A percentile compares a stretch with the other conserved stretches of the same genome.
Conservation (phyloP, 2,113 vertebrate genomes). For the Sebastes schlegelii region DNA sequence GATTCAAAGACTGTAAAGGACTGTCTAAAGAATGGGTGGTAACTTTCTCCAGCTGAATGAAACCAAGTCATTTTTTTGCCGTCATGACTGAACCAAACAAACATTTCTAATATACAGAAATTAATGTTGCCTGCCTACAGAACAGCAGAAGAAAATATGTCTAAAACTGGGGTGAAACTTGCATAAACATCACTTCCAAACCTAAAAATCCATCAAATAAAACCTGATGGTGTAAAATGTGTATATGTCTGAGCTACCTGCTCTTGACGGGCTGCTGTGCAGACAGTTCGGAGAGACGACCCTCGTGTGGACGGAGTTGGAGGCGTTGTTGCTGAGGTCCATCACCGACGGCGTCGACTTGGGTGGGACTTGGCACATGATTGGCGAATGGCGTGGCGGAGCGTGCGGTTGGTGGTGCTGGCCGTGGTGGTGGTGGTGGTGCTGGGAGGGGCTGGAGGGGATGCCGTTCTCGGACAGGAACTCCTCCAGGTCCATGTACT, state of each 20-base stretch:
- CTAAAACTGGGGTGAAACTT: neutral
- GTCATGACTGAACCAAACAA: neutral
- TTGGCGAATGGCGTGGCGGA: conserved; percentile 63
- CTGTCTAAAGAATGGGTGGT: neutral
- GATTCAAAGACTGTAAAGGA: neutral
- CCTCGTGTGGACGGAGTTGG: conserved; percentile 86
- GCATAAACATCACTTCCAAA: neutral
- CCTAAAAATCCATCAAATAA: neutral
- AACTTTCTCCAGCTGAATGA: neutral
- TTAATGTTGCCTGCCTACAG: neutral
- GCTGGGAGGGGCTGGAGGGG: conserved; percentile 92
- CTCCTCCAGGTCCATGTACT: conserved; percentile 99
- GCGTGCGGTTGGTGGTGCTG: conserved; percentile 81
- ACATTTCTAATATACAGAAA: neutral
- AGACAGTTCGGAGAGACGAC: conserved; percentile 87
- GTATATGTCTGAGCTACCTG: conserved; percentile 84
- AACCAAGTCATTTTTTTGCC: neutral
- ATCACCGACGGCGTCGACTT: conserved; percentile 85
- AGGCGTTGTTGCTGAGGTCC: conserved; percentile 91
- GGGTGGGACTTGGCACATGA: conserved; percentile 65
- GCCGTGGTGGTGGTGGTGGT: conserved; percentile 89
- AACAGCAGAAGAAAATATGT: neutral
- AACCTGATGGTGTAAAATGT: neutral
- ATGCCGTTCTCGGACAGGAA: conserved; percentile 97
- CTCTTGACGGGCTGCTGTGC: conserved; percentile 86